phyloP scores from a whole-genome alignment of 1,140 invertebrate genomes.

The Drosophila prosaltans region DNA sequence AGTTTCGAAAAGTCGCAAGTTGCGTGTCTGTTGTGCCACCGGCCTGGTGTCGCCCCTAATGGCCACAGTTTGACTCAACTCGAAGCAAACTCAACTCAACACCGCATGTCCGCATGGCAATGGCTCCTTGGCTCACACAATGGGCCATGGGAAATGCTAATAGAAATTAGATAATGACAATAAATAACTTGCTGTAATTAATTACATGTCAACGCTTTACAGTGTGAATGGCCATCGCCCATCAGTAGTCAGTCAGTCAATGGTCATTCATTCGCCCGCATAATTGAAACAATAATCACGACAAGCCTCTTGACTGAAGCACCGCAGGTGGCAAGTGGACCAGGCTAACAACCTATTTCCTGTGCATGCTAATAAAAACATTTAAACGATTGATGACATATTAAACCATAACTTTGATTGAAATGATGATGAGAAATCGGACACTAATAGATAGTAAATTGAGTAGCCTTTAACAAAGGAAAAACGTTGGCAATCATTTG shows the following conservation, averaged over 20 bases:
- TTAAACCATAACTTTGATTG: slow-evolving; percentile 25
- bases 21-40: slow-evolving; percentile 43
- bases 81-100: no score
- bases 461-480: no score
- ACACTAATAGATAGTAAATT: no score
- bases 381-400: slow-evolving; percentile 13
- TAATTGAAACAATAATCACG: slow-evolving; percentile 45
- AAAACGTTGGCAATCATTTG: no score
- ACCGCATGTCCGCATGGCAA: no score
- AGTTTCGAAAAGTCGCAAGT: slow-evolving; percentile 21
- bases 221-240: slow-evolving; percentile 47
- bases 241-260: slow-evolving; percentile 24
- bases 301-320: slow-evolving; percentile 7
- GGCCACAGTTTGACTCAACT: slow-evolving; percentile 71
- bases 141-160: slow-evolving; percentile 50
- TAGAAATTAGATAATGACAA: slow-evolving; percentile 72
- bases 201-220: slow-evolving; percentile 62
- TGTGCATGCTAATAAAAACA: neutral
- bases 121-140: slow-evolving; percentile 19
- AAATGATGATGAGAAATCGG: no score
- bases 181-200: slow-evolving; percentile 74
- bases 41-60: slow-evolving; percentile 64
- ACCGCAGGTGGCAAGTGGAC: neutral
- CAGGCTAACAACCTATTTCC: neutral
- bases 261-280: slow-evolving; percentile 21